Percentiles rank a stretch among this genome's conserved stretches.
phyloP scores from a whole-genome alignment of 2,888 invertebrate genomes.

The Synanthedon formicaeformis region DNA sequence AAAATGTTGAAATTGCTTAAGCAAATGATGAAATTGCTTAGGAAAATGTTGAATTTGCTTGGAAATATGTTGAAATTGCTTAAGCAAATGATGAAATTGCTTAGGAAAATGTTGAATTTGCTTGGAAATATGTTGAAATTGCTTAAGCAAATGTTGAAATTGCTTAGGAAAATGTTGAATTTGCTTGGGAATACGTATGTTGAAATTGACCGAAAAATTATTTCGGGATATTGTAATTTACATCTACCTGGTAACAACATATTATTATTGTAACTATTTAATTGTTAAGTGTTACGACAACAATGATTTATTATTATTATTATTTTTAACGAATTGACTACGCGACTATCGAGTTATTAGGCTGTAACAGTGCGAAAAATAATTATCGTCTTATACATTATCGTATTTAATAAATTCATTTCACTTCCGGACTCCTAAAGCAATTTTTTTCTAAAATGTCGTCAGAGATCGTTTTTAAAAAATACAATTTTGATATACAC shows the following conservation, averaged over 20 bases:
- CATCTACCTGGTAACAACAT: constrained; percentile 57
- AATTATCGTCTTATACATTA: constrained; percentile 46
- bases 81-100: too few relatives aligned
- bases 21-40: too few relatives aligned
- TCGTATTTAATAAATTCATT: constrained; percentile 60
- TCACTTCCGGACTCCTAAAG: constrained; percentile 68
- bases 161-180: too few relatives aligned
- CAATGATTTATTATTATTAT: constrained; percentile 16
- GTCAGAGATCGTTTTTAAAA: constrained; percentile 63
- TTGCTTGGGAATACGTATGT: too few relatives aligned
- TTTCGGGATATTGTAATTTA: constrained; percentile 17
- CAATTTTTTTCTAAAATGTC: constrained; percentile 59
- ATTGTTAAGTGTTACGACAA: constrained; percentile 23
- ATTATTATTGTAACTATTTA: constrained; percentile 16
- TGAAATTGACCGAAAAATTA: too few relatives aligned
- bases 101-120: too few relatives aligned
- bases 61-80: too few relatives aligned
- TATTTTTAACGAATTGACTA: constrained; percentile 42
- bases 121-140: too few relatives aligned
- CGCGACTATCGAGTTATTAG: constrained; percentile 17
- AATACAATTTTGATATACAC: constrained; percentile 68
- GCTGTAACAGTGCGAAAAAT: constrained; percentile 67
- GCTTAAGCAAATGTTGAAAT: too few relatives aligned
- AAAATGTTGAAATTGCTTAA: too few relatives aligned
- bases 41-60: too few relatives aligned